Percentiles rank a stretch among this genome's conserved stretches.
Conservation (phyloP, 2,888 invertebrate genomes). For the Lasioglossum figueresi region DNA sequence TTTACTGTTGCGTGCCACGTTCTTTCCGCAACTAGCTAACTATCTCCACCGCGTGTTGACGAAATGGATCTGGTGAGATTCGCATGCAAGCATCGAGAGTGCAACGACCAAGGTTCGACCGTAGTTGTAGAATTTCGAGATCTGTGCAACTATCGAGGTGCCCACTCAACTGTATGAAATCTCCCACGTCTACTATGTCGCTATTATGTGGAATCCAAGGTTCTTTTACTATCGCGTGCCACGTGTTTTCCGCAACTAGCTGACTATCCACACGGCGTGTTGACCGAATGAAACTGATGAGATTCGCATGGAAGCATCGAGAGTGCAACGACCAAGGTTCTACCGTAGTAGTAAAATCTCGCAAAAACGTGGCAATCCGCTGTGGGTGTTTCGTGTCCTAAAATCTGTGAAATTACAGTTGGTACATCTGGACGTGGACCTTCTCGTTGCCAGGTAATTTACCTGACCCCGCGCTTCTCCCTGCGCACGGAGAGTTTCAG, state of each 20-base stretch:
- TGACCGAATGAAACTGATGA: not conserved
- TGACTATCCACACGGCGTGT: not conserved
- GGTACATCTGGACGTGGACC: not conserved
- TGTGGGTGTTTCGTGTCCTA: not conserved
- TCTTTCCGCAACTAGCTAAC: no score
- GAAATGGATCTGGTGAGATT: no score
- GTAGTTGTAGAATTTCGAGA: no score
- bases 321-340: not conserved
- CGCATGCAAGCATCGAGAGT: no score
- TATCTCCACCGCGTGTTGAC: no score
- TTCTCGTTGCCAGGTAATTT: not conserved
- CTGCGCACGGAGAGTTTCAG: not conserved
- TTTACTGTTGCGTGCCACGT: no score
- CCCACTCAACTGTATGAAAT: no score
- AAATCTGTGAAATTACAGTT: not conserved
- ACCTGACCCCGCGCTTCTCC: not conserved
- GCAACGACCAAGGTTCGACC: no score
- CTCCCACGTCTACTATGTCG: no score
- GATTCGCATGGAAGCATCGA: not conserved
- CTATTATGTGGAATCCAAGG: no score
- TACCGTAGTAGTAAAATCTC: not conserved
- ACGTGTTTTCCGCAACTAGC: not conserved
- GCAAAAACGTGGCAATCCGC: not conserved
- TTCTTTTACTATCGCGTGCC: not conserved
- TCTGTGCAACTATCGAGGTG: no score